Evolutionary conservation across 2,888 invertebrate species (phyloP).

Genomic region (Nasonovia ribisnigri): DNA sequence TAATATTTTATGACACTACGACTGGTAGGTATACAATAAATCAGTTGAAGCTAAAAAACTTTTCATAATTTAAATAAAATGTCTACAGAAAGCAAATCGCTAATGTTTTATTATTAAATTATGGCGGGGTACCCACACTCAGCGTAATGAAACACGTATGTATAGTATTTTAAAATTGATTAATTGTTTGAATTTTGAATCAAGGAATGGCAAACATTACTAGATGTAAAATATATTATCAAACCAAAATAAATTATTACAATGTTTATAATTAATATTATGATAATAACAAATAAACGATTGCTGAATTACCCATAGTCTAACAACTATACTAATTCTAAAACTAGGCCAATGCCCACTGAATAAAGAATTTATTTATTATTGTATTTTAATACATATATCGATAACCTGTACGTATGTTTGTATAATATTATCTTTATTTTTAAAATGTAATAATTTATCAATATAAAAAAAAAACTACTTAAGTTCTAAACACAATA

Average conservation of each 20-base stretch:
- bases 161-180: neutral
- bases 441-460: too few species aligned
- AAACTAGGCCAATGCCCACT: neutral
- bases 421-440: too few species aligned
- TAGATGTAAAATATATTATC: neutral
- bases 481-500: neutral
- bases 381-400: neutral
- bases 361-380: neutral
- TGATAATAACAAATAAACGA: neutral
- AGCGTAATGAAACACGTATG: neutral
- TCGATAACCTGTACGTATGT: too few species aligned
- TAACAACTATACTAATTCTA: neutral
- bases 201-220: too few species aligned
- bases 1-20: neutral
- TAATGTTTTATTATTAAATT: neutral
- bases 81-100: neutral
- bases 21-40: neutral
- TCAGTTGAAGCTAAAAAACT: neutral
- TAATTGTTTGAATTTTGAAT: neutral
- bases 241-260: neutral
- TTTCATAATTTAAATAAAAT: neutral
- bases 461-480: neutral
- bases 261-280: neutral
- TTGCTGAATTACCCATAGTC: neutral
- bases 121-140: neutral